These are phyloP conservation scores for Labeo calbasu DNA, from an alignment of 2,797 vertebrate genomes.

Conservation along the genomic window DNA sequence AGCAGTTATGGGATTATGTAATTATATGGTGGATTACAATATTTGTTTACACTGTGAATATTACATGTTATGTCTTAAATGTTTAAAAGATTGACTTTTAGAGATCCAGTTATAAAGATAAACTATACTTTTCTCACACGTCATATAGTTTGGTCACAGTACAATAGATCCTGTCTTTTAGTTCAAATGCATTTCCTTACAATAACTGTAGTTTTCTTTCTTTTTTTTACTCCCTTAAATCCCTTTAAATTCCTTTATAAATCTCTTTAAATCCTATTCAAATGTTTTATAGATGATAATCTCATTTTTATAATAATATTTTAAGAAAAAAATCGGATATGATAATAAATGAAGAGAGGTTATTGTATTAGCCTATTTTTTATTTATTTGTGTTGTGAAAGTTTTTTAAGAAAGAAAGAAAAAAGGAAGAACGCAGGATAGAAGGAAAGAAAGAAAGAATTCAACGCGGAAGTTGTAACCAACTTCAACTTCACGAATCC, in stretches of 20 bases:
- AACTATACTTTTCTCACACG: neutral
- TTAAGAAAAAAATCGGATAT: neutral
- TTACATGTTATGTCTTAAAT: neutral
- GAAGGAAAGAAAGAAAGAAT: neutral
- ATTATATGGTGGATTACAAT: neutral
- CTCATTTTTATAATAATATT: neutral
- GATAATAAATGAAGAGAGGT: neutral
- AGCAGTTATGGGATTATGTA: neutral
- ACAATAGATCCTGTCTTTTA: no score
- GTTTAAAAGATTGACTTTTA: neutral
- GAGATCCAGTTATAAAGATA: neutral
- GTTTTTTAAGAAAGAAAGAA: no score
- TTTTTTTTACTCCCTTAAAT: neutral
- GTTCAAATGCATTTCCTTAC: neutral
- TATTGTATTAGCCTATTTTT: neutral
- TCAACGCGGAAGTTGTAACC: slow-evolving; percentile 14
- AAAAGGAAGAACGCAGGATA: neutral
- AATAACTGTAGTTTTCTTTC: neutral
- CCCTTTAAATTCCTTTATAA: neutral
- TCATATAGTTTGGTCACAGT: neutral
- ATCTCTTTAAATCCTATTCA: neutral
- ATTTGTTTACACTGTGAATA: neutral
- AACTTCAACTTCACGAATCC: neutral
- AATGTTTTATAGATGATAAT: neutral
- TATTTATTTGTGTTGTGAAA: no score